Evolutionary conservation across 2,797 vertebrate species (phyloP), one percentile per base, ranked within the genome.

Genomic region (Sylvilagus floridanus): DNA sequence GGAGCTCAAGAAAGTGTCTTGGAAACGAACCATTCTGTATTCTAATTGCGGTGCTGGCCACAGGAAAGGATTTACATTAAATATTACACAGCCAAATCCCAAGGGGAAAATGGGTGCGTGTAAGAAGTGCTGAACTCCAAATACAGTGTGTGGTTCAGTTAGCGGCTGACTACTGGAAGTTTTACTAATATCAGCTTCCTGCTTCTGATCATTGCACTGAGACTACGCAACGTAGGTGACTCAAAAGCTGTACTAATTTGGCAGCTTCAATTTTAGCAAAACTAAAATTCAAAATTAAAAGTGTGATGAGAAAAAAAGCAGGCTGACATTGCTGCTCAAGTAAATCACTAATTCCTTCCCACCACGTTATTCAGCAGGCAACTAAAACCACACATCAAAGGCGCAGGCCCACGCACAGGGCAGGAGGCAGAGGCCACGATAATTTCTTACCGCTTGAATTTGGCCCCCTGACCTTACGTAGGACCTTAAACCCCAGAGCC

Each of bases 281-380:
- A 83, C 28, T 85, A 60, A 87, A 75, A 84, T 35, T n/a, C 30
- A 93, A 93, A 83, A 28, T 42, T 22, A 30, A 84, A 84, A 26
- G 54, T 52, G 82, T 60, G 47, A 85, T 42, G 16, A 68, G 87
- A 63, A 69, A 72, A 28, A 71, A 2, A 72, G 30, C 26, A 63
- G 21, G 9, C 30, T 83, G 57, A 30, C 32, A 21, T 9, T 84
- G 42, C 30, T 93, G 42, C 37, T 88, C 42, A 4, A 63, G 69
- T 75, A 69, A 77, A 84, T 54, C 3, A 24, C 14, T 69, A 62
- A 62, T 66, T 83, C 66, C 24, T 63, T 91, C 10, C 50, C 42
- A 52, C 2, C 7, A 11, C 66, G 7, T 66, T 42, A 76, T 47
- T 85, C 52, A 28, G n/a, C 6, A 42, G 62, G 35, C 68, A 50